These are phyloP conservation scores for Dipodomys spectabilis DNA, from an alignment of 2,113 vertebrate species.

Conservation along the genomic window DNA sequence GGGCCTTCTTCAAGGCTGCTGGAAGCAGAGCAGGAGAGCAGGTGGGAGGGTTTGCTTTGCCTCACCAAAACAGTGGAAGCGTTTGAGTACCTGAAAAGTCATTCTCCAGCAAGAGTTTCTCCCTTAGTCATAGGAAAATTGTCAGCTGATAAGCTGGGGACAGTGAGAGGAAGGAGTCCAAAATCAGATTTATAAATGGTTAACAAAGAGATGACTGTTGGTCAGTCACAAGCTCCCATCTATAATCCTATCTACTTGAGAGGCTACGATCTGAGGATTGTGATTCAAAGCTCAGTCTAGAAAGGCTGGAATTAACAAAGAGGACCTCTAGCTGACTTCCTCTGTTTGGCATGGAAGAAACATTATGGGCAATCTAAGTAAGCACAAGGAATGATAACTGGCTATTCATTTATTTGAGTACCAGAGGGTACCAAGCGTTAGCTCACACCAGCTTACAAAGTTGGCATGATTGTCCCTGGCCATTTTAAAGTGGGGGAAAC, in stretches of 20 bases:
- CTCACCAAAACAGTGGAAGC: neutral
- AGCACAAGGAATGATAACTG: neutral
- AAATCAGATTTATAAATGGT: constrained; percentile 1
- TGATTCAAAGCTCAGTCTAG: too few species aligned
- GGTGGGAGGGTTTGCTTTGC: neutral
- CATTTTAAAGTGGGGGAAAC: neutral
- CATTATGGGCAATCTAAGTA: neutral
- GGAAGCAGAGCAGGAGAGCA: too few species aligned
- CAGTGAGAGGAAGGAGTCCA: neutral
- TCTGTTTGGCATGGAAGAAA: neutral
- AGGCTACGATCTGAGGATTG: too few species aligned
- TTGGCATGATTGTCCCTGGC: neutral
- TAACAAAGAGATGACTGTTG: neutral
- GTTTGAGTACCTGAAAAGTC: neutral
- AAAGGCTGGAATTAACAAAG: too few species aligned
- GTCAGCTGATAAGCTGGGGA: neutral
- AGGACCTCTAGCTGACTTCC: neutral
- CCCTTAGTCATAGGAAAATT: constrained; percentile 33
- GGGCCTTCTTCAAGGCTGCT: neutral
- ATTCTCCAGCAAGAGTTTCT: constrained; percentile 28
- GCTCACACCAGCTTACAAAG: neutral
- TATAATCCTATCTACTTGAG: too few species aligned
- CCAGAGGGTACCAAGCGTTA: neutral
- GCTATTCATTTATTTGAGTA: neutral
- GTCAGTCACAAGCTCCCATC: too few species aligned